Percentiles rank a stretch among this genome's conserved stretches.
Conservation (phyloP, 2,888 invertebrate species). For the Leptothorax acervorum region DNA sequence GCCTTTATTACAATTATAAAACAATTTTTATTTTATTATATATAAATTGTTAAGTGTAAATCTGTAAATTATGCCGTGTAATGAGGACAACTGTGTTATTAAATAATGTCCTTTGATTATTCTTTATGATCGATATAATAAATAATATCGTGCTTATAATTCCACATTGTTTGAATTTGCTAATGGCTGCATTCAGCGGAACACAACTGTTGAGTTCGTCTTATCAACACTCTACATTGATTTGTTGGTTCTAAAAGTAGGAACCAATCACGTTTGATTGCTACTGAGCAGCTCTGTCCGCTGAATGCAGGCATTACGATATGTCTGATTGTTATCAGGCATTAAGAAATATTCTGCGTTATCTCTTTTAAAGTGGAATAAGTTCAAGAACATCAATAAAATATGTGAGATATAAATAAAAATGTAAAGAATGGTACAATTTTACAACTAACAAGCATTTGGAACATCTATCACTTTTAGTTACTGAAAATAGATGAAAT, state of each 20-base stretch:
- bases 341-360: background rate
- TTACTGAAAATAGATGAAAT: background rate
- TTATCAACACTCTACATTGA: no score
- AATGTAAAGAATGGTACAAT: background rate
- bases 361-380: background rate
- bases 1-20: background rate
- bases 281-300: no score
- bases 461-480: background rate
- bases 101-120: background rate
- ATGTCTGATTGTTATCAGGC: no score
- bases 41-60: background rate
- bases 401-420: background rate
- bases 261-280: no score
- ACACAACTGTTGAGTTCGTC: no score
- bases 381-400: background rate
- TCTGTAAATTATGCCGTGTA: background rate
- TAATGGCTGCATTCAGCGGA: no score
- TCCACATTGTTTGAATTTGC: background rate
- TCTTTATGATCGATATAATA: no score
- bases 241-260: no score
- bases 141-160: background rate
- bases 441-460: background rate
- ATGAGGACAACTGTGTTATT: background rate
- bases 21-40: background rate
- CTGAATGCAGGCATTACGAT: no score